Conservation (phyloP, 2,113 vertebrate genomes). For the Sakesphorus luctuosus region DNA sequence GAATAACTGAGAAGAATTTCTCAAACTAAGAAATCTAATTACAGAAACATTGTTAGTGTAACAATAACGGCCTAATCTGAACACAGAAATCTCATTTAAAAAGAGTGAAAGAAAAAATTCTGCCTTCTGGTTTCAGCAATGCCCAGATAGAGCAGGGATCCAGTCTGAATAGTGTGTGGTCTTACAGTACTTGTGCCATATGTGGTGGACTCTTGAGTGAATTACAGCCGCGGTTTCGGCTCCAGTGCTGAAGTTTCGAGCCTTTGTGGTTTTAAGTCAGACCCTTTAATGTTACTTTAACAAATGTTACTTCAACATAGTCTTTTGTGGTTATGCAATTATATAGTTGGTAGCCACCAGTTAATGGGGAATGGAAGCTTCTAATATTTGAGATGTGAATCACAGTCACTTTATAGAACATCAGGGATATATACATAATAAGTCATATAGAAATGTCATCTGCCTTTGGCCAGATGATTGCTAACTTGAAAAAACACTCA, state of each 20-base stretch:
- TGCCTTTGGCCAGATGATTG: slow-evolving; percentile 48
- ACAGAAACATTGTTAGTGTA: background rate
- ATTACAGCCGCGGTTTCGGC: slow-evolving; percentile 66
- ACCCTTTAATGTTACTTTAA: slow-evolving; percentile 78
- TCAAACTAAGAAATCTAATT: background rate
- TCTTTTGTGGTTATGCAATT: slow-evolving; percentile 83
- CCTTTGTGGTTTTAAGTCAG: slow-evolving; percentile 74
- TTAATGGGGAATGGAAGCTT: slow-evolving; percentile 77
- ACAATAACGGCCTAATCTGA: background rate
- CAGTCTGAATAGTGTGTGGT: slow-evolving; percentile 71
- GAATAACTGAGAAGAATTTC: background rate
- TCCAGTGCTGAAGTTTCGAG: slow-evolving; percentile 61
- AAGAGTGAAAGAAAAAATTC: background rate
- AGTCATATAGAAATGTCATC: slow-evolving; percentile 66
- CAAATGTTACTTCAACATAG: slow-evolving; percentile 79
- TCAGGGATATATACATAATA: slow-evolving; percentile 61
- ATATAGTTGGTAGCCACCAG: slow-evolving; percentile 78
- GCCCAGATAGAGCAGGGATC: slow-evolving; percentile 38
- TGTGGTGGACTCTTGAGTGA: slow-evolving; percentile 71
- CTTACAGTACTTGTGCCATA: slow-evolving; percentile 61
- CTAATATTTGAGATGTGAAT: slow-evolving; percentile 80
- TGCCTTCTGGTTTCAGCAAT: slow-evolving; percentile 24
- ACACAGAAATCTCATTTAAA: background rate
- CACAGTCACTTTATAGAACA: slow-evolving; percentile 73
- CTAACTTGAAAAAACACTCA: slow-evolving; percentile 25